These are phyloP conservation scores for Bradypodion pumilum DNA, from an alignment of 2,797 vertebrate species.

Conservation along the genomic window DNA sequence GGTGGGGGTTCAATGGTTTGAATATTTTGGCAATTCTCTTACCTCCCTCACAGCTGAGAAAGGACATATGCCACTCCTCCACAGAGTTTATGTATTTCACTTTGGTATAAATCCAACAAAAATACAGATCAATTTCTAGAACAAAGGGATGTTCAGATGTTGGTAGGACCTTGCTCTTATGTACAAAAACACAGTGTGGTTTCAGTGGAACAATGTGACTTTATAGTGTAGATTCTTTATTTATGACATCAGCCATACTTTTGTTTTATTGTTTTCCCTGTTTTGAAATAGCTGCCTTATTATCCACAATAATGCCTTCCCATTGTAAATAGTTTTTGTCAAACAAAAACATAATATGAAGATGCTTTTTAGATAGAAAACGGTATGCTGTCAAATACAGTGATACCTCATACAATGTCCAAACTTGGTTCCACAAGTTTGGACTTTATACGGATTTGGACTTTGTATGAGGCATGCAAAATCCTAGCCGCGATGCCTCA, in stretches of 20 bases:
- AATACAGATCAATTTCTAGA: not conserved
- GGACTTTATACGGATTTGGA: too few species aligned
- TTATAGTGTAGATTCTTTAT: conserved; percentile 12
- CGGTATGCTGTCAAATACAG: too few species aligned
- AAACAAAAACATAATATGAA: conserved; percentile 38
- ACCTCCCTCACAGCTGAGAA: too few species aligned
- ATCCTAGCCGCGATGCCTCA: too few species aligned
- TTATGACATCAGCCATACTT: conserved; percentile 8
- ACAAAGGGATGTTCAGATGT: not conserved
- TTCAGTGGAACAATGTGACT: not conserved
- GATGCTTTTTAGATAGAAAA: conserved; percentile 32
- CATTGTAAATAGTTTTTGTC: conserved; percentile 16
- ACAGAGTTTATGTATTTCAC: not conserved
- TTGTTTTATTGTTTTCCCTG: conserved; percentile 36
- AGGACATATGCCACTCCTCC: too few species aligned
- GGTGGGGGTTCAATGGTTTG: too few species aligned
- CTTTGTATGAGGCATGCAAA: too few species aligned
- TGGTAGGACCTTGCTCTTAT: not conserved
- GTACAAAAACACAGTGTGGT: conserved; percentile 5
- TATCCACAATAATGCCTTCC: conserved; percentile 27
- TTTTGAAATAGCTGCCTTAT: conserved; percentile 29
- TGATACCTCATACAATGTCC: too few species aligned
- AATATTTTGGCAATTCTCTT: too few species aligned
- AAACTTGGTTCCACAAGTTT: too few species aligned
- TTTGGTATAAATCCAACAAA: not conserved